phyloP scores from a whole-genome alignment of 2,797 vertebrate genomes.

The Garrulus glandarius region DNA sequence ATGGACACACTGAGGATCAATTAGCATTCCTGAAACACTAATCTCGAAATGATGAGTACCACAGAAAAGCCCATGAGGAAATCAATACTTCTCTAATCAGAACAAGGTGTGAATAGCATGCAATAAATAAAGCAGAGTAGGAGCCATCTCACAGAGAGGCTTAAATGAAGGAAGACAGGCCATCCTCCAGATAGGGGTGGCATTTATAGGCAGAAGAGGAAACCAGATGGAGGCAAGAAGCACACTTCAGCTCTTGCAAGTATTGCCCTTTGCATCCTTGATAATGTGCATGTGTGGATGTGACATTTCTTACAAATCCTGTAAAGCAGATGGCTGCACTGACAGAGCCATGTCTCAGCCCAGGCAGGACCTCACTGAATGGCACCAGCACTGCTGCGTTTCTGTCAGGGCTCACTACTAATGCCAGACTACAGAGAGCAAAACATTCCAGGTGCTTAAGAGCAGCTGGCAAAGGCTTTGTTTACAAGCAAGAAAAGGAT shows the following conservation, averaged over 20 bases:
- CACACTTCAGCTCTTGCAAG: neutral
- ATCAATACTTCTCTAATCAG: neutral
- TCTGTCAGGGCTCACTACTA: neutral
- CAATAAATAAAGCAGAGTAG: neutral
- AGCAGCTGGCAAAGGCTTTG: neutral
- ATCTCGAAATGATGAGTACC: neutral
- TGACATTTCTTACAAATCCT: rapidly evolving
- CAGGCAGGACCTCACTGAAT: neutral
- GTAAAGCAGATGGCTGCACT: neutral
- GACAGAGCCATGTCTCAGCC: neutral
- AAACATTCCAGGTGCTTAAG: neutral
- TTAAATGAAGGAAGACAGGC: neutral
- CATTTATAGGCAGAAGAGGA: neutral
- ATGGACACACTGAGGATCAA: neutral
- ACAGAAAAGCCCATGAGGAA: neutral
- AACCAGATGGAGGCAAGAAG: neutral
- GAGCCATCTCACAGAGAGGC: neutral
- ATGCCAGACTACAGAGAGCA: neutral
- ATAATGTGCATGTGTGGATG: rapidly evolving
- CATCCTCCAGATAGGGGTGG: neutral
- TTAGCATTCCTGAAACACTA: neutral
- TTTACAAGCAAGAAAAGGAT: neutral
- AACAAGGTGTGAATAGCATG: neutral
- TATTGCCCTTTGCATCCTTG: neutral
- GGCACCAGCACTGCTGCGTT: neutral